phyloP scores from a whole-genome alignment of 2,888 invertebrate species.

The Yponomeuta plumbellus region DNA sequence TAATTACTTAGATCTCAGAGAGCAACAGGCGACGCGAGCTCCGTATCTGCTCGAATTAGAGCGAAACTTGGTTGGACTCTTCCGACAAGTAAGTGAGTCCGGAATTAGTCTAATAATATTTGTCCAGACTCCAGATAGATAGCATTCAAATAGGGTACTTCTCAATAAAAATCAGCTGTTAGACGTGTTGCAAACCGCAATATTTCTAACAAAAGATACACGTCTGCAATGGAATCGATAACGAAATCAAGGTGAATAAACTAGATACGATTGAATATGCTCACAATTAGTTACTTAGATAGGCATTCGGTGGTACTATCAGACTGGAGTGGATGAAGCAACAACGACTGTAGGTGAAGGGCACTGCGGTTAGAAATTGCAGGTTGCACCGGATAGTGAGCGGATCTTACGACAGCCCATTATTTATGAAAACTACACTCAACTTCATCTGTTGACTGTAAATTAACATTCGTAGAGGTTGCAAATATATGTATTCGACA shows the following conservation, averaged over 20 bases:
- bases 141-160: too few relatives aligned
- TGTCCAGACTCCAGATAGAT: too few relatives aligned
- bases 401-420: slow-evolving; percentile 34
- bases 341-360: slow-evolving; percentile 41
- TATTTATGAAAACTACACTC: slow-evolving; percentile 21
- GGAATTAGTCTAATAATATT: too few relatives aligned
- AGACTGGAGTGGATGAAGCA: neutral
- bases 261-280: neutral
- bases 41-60: too few relatives aligned
- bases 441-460: slow-evolving; percentile 8
- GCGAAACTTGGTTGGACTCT: too few relatives aligned
- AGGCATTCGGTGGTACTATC: neutral
- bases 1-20: too few relatives aligned
- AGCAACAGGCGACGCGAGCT: too few relatives aligned
- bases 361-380: slow-evolving; percentile 40
- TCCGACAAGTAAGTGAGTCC: too few relatives aligned
- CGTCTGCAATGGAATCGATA: neutral
- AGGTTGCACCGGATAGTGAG: slow-evolving; percentile 42
- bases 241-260: neutral
- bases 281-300: neutral
- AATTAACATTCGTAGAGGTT: neutral
- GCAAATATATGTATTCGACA: too few relatives aligned
- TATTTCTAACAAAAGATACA: neutral
- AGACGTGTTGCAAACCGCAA: neutral
- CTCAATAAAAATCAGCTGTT: neutral